Percentiles rank a stretch among this genome's conserved stretches.
Evolutionary conservation across 2,113 vertebrate species (phyloP).

Genomic region (Heliornis fulica): DNA sequence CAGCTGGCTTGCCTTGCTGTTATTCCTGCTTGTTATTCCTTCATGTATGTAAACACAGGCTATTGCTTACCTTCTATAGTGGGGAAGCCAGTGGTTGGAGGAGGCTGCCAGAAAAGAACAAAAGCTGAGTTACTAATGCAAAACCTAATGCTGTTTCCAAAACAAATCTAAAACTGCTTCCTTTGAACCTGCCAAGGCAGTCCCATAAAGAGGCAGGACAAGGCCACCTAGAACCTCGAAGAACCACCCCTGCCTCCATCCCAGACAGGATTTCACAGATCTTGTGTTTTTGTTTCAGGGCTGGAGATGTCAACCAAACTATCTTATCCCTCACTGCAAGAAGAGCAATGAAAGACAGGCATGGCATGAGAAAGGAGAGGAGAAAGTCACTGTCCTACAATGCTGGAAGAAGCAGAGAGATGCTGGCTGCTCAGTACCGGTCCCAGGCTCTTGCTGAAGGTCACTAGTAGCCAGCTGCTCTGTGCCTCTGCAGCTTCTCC

Average conservation of each 20-base stretch:
- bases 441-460: neutral
- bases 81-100: constrained; percentile 75
- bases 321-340: neutral
- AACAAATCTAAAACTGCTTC: neutral
- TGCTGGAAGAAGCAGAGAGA: neutral
- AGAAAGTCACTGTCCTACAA: neutral
- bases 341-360: neutral
- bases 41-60: neutral
- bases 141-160: neutral
- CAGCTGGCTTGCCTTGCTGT: neutral
- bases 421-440: neutral
- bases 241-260: neutral
- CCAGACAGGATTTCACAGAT: neutral
- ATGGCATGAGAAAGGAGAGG: neutral
- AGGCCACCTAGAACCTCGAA: neutral
- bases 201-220: neutral
- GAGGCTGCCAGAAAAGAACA: constrained; percentile 73
- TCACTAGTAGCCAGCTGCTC: neutral
- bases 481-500: neutral
- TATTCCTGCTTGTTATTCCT: neutral
- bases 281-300: neutral
- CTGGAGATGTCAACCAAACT: neutral
- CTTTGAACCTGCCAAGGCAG: neutral
- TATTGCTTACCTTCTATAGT: constrained; percentile 85
- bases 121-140: constrained; percentile 9